These are phyloP conservation scores for Amphipyra tragopoginis DNA, from an alignment of 2,888 invertebrate species.

Conservation along the genomic window DNA sequence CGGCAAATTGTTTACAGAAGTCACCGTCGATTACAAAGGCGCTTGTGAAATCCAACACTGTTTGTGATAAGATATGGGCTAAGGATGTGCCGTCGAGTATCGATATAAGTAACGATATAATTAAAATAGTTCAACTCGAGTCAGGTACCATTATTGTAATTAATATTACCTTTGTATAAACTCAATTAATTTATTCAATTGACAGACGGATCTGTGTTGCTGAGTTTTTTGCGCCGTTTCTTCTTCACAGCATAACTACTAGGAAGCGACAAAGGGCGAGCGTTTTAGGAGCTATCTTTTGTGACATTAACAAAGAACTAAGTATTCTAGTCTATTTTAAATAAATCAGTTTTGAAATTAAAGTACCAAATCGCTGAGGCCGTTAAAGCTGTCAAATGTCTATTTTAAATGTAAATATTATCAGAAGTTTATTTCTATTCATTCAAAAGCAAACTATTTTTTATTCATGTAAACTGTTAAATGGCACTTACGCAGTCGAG, in stretches of 20 bases:
- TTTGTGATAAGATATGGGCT: slow-evolving; percentile 52
- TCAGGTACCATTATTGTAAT: no score
- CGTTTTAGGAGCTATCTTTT: no score
- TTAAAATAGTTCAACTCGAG: no score
- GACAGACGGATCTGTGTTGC: no score
- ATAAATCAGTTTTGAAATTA: background rate
- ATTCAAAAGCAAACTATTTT: slow-evolving; percentile 5
- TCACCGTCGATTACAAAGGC: slow-evolving; percentile 62
- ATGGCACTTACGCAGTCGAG: slow-evolving; percentile 16
- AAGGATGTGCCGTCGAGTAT: slow-evolving; percentile 30
- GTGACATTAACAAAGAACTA: no score
- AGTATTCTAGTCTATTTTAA: no score
- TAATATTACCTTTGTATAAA: no score
- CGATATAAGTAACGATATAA: slow-evolving; percentile 26
- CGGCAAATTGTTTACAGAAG: slow-evolving; percentile 64
- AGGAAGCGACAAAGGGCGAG: no score
- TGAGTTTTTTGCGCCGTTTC: no score
- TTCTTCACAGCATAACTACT: no score
- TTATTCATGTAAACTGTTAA: slow-evolving; percentile 23
- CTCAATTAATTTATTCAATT: no score
- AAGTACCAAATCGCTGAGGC: no score
- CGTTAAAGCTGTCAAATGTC: background rate
- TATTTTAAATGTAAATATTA: slow-evolving; percentile 24
- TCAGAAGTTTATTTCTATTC: slow-evolving; percentile 15
- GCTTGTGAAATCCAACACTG: slow-evolving; percentile 66